phyloP scores from a whole-genome alignment of 2,797 vertebrate genomes.

The Cuculus canorus region DNA sequence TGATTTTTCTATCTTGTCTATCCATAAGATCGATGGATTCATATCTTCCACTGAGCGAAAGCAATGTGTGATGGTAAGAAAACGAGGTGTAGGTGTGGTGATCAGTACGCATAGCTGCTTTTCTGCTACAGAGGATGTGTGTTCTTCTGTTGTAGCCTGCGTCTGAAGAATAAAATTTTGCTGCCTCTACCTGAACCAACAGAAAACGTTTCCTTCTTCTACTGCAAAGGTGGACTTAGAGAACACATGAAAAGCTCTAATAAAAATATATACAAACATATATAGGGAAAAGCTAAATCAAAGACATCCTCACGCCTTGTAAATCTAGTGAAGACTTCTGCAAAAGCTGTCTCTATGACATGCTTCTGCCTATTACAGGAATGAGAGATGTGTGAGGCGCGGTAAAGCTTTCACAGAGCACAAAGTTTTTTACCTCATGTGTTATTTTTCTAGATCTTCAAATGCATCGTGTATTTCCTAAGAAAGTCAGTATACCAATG shows the following conservation, averaged over 20 bases:
- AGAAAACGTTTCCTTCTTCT: not conserved
- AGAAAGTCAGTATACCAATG: not conserved
- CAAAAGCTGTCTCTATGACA: not conserved
- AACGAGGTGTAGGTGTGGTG: not conserved
- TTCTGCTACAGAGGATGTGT: not conserved
- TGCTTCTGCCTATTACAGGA: not conserved
- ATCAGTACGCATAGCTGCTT: not conserved
- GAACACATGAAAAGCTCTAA: not conserved
- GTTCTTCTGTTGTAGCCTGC: not conserved
- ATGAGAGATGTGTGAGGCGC: accelerated
- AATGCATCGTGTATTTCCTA: not conserved
- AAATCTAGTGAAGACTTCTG: not conserved
- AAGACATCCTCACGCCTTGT: not conserved
- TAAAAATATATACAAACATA: not conserved
- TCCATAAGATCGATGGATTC: not conserved
- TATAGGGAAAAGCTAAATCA: not conserved
- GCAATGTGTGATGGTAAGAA: not conserved
- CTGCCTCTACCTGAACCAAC: not conserved
- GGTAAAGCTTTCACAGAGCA: not conserved
- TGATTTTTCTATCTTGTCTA: not conserved
- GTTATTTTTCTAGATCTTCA: not conserved
- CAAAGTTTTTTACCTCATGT: not conserved
- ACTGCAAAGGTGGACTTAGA: not conserved
- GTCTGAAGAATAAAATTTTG: not conserved
- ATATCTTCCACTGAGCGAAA: not conserved